Conservation (phyloP, 2,888 invertebrate genomes). For the Osmoderma eremita region DNA sequence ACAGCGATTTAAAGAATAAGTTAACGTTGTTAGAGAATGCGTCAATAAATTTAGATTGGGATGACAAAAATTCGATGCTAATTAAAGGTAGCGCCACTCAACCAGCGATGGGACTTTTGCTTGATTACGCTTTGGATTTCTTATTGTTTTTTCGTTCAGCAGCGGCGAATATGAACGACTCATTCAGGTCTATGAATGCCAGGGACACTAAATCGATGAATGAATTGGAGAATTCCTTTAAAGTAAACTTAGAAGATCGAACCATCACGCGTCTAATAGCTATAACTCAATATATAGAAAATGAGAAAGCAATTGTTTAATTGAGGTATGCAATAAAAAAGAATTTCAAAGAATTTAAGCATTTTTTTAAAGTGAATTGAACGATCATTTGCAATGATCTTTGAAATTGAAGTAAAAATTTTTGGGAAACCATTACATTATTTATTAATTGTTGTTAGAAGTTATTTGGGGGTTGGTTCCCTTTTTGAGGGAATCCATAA, state of each 20-base stretch:
- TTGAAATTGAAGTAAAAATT: no score
- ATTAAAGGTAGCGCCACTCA: conserved; percentile 58
- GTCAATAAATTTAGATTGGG: conserved; percentile 57
- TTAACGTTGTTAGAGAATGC: conserved; percentile 49
- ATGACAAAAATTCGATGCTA: conserved; percentile 49
- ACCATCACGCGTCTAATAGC: conserved; percentile 53
- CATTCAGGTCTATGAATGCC: conserved; percentile 52
- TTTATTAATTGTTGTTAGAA: no score
- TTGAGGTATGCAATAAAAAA: conserved; percentile 14
- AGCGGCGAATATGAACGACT: conserved; percentile 52
- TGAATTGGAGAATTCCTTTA: conserved; percentile 53
- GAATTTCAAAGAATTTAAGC: no score
- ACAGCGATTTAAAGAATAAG: conserved; percentile 57
- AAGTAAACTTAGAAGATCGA: conserved; percentile 52
- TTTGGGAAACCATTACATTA: no score
- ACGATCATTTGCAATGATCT: no score
- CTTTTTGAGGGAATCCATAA: no score
- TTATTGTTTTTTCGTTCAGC: conserved; percentile 53
- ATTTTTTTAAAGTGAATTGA: no score
- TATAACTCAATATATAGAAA: conserved; percentile 58
- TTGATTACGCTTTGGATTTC: conserved; percentile 56
- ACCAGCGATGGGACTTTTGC: conserved; percentile 56
- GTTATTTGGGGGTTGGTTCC: no score
- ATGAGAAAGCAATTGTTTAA: conserved; percentile 50
- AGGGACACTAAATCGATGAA: conserved; percentile 52